Percentiles rank a stretch among this genome's conserved stretches.
These are phyloP conservation scores for Aporophyla nigra DNA, from an alignment of 2,888 invertebrate species.

Conservation along the genomic window DNA sequence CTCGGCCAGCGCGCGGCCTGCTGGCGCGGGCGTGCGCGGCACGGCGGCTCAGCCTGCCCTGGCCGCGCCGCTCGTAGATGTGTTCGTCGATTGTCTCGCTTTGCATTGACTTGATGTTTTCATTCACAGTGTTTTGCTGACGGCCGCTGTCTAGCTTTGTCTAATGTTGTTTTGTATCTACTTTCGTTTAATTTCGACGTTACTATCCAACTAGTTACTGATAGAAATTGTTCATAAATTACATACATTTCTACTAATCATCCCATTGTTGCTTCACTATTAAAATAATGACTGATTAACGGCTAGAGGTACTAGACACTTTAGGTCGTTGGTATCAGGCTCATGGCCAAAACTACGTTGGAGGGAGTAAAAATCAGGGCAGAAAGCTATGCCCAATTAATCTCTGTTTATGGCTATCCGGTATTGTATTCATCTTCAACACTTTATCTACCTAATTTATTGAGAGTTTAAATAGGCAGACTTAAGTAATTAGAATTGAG, in stretches of 20 bases:
- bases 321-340: conserved; percentile 19
- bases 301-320: conserved; percentile 34
- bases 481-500: not conserved
- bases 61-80: conserved; percentile 74
- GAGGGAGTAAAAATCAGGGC: conserved; percentile 38
- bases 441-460: not conserved
- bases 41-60: conserved; percentile 71
- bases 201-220: conserved; percentile 37
- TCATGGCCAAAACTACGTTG: conserved; percentile 36
- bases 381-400: conserved; percentile 19
- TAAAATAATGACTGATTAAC: conserved; percentile 47
- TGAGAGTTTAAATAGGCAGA: not conserved
- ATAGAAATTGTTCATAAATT: conserved; percentile 48
- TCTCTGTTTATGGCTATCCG: not conserved
- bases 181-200: conserved; percentile 77
- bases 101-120: conserved; percentile 82
- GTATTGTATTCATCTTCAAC: conserved; percentile 17
- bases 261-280: conserved; percentile 45
- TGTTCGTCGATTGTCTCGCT: conserved; percentile 81
- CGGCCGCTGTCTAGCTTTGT: conserved; percentile 76
- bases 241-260: conserved; percentile 38
- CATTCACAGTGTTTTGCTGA: conserved; percentile 88
- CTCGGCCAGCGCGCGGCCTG: conserved; percentile 69
- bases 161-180: conserved; percentile 74
- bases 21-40: conserved; percentile 45